These are phyloP conservation scores for Latrodectus elegans DNA, from an alignment of 2,888 invertebrate species.

Conservation along the genomic window DNA sequence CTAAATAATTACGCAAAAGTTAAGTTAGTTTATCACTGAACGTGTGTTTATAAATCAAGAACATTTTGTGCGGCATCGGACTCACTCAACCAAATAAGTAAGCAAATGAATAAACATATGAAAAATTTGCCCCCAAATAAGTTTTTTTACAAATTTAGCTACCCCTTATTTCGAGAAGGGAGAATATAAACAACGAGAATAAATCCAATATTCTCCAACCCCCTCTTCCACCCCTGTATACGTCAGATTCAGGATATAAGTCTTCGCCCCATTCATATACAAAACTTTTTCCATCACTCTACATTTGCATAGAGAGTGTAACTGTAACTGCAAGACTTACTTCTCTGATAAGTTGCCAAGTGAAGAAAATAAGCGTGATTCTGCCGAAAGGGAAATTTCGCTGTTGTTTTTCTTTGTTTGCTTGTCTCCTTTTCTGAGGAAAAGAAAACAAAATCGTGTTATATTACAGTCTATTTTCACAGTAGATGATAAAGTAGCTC, in stretches of 20 bases:
- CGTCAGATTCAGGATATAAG: neutral
- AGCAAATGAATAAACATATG: too few relatives aligned
- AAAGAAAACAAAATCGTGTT: neutral
- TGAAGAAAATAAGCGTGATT: conserved; percentile 1
- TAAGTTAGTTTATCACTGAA: too few relatives aligned
- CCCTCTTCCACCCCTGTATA: neutral
- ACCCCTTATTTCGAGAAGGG: neutral
- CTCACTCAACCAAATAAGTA: too few relatives aligned
- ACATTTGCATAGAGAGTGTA: conserved; percentile 5
- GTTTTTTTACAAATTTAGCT: neutral
- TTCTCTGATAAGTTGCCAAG: conserved; percentile 3
- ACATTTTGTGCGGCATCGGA: too few relatives aligned
- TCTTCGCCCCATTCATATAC: neutral
- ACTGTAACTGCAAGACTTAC: neutral
- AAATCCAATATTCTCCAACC: neutral
- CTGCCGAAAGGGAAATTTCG: neutral
- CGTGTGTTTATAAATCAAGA: too few relatives aligned
- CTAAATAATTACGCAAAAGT: too few relatives aligned
- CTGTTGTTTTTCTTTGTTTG: neutral
- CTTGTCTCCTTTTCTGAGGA: neutral
- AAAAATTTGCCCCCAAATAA: too few relatives aligned
- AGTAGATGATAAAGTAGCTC: neutral
- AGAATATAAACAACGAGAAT: conserved; percentile 1
- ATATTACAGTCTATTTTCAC: neutral
- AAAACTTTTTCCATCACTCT: neutral